phyloP scores from a whole-genome alignment of 2,888 invertebrate genomes.

The Agonum fuliginosum region DNA sequence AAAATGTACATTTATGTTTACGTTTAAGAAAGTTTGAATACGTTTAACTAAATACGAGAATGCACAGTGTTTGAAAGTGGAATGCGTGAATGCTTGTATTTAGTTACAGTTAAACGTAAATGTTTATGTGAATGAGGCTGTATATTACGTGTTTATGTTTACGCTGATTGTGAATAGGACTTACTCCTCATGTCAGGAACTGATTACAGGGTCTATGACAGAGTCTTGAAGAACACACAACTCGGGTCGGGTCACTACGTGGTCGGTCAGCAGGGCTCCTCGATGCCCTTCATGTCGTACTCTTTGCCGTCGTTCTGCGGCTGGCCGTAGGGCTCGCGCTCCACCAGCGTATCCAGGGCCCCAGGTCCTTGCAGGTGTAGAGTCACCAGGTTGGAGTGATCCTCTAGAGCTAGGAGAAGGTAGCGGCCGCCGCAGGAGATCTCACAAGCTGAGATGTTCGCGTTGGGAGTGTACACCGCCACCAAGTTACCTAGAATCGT shows the following conservation, averaged over 20 bases:
- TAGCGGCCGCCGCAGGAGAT: conserved; percentile 83
- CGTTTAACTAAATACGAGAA: no score
- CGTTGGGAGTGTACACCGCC: conserved; percentile 86
- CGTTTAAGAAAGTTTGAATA: no score
- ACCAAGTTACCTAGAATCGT: conserved; percentile 86
- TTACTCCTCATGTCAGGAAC: no score
- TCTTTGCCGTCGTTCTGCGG: conserved; percentile 77
- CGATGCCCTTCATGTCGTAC: conserved; percentile 75
- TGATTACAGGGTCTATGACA: conserved; percentile 35
- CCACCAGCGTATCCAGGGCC: conserved; percentile 55
- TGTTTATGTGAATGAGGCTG: no score
- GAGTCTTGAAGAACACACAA: conserved; percentile 60
- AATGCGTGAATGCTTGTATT: no score
- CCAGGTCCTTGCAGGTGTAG: conserved; percentile 75
- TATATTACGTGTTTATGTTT: conserved; percentile 1
- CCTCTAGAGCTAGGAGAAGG: conserved; percentile 82
- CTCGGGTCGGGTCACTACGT: conserved; percentile 49
- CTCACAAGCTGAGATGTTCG: conserved; percentile 85
- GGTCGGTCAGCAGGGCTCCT: conserved; percentile 68
- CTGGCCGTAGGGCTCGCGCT: conserved; percentile 73
- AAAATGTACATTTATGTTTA: no score
- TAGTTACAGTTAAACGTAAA: no score
- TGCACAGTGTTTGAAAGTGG: no score
- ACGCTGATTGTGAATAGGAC: no score
- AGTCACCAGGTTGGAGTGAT: conserved; percentile 79